Evolutionary conservation across 2,113 vertebrate genomes (phyloP), one percentile per base, ranked within the genome.

Genomic region (pig (Sus scrofa)): DNA sequence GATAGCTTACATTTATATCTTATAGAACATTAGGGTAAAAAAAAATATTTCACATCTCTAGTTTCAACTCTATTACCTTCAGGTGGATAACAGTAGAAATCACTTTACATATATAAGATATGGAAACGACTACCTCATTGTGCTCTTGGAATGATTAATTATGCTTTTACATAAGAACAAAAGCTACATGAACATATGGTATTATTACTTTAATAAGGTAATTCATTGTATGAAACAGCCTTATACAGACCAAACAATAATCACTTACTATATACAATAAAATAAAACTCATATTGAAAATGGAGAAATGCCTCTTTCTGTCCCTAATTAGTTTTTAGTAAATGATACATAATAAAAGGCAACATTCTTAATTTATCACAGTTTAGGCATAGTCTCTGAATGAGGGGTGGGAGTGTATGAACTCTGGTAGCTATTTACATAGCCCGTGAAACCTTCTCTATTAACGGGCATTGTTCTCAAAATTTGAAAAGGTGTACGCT

Each of bases 301-400:
- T 87, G 75, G 67, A 96, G 93, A 96, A 91, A 92, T 95, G 54
- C 24, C 74, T 91, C 37, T 89, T 96, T 94, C 89, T 97, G 70
- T 89, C 81, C 77, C 75, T 97, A 98, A 97, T 97, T 97, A 96
- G 95, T 96, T 96, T 97, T 97, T 93, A 97, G 97, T 97, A 98
- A 97, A 86, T 85, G 84, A 95, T 96, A 97, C 95, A 97, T 91
- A 96, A 96, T 96, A 98, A 97, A 86, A 96, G 95, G 94, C 89
- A 97, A 93, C 85, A 88, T 93, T 97, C 84, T 96, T 96, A 98
- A 97, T 97, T 98, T 95, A 96, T 97, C 96, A 98, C 79, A 96
- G 71, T 87, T 93, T 96, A 87, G 86, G 63, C 67, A 94, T 9
- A 93, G 50, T 89, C 82, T 16, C 84, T 95, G 79, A 86, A 75